Evolutionary conservation across 2,797 vertebrate species (phyloP).

Genomic region (Onychomys arenicola): DNA sequence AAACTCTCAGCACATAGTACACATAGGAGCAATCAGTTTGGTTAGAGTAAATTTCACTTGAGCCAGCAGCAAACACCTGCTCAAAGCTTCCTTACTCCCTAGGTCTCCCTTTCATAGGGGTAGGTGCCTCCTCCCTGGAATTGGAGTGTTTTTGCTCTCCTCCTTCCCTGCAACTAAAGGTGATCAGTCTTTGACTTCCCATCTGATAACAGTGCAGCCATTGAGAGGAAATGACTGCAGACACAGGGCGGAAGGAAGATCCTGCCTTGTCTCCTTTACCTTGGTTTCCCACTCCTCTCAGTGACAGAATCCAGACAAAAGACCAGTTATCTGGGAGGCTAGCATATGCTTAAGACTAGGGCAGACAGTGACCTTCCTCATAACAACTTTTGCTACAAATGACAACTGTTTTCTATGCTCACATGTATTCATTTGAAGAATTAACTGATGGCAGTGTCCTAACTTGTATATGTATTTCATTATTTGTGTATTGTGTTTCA

Average conservation of each 20-base stretch:
- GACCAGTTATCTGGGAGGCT: accelerated
- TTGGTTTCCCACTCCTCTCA: background rate
- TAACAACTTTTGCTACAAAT: background rate
- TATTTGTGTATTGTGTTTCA: background rate
- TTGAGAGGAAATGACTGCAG: background rate
- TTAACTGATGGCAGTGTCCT: background rate
- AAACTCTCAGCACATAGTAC: background rate
- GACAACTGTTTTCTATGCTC: background rate
- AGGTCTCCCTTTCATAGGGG: no score
- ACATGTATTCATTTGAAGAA: background rate
- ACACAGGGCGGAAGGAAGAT: background rate
- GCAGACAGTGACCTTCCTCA: background rate
- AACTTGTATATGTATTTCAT: background rate
- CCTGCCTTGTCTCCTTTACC: background rate
- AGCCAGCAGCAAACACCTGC: background rate
- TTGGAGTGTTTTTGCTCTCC: no score
- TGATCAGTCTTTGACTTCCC: background rate
- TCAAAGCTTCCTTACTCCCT: accelerated
- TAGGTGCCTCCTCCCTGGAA: background rate
- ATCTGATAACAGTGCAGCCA: background rate
- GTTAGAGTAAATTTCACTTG: no score
- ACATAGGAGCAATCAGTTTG: background rate
- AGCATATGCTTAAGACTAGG: background rate
- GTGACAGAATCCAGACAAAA: background rate
- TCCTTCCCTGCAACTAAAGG: background rate